phyloP scores from a whole-genome alignment of 1,140 invertebrate species.

The Marisa cornuarietis region DNA sequence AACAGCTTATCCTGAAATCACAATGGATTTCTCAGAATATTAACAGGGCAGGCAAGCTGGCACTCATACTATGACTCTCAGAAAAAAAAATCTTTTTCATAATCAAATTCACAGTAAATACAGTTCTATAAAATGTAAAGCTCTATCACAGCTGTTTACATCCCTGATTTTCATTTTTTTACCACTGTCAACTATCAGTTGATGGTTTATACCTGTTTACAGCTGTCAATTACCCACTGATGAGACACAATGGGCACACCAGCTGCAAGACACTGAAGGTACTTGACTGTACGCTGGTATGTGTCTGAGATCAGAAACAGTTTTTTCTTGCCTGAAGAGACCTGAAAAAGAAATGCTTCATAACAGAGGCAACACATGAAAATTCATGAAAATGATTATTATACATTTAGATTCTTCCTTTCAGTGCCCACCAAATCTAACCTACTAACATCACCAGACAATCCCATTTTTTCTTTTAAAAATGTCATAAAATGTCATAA shows the following conservation, averaged over 20 bases:
- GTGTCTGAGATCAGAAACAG: constrained; percentile 58
- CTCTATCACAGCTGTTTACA: too few relatives aligned
- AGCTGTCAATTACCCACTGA: constrained; percentile 63
- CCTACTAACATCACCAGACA: too few relatives aligned
- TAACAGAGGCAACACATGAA: not conserved
- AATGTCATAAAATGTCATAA: too few relatives aligned
- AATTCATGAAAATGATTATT: too few relatives aligned
- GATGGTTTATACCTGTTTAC: constrained; percentile 53
- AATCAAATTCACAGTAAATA: too few relatives aligned
- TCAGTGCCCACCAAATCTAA: too few relatives aligned
- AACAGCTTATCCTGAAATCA: constrained; percentile 42
- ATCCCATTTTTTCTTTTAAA: too few relatives aligned
- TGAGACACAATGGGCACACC: constrained; percentile 63
- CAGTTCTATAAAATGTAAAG: too few relatives aligned
- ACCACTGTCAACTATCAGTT: constrained; percentile 64
- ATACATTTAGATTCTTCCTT: too few relatives aligned
- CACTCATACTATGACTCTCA: too few relatives aligned
- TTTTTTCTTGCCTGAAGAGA: constrained; percentile 21
- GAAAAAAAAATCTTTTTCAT: too few relatives aligned
- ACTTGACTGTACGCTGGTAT: constrained; percentile 64
- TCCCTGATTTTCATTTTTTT: constrained; percentile 36
- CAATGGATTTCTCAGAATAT: not conserved
- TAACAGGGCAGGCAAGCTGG: too few relatives aligned
- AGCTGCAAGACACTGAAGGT: constrained; percentile 64
- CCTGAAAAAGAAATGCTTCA: constrained; percentile 22